Evolutionary conservation across 2,113 vertebrate genomes (phyloP).

Genomic region (Ia io): DNA sequence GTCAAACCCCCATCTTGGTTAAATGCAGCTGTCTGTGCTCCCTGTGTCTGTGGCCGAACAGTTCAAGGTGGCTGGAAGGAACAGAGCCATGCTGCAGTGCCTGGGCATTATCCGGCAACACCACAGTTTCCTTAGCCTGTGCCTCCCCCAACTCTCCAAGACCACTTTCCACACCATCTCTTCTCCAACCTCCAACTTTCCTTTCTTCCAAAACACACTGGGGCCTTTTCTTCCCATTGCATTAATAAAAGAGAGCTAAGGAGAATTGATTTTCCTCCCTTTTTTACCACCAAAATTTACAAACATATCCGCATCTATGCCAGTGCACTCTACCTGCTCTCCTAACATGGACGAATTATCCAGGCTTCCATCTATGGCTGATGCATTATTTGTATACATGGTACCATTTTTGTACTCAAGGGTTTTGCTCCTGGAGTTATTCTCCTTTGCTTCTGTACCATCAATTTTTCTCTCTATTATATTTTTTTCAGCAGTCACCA

Average conservation of each 20-base stretch:
- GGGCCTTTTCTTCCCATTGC: not conserved
- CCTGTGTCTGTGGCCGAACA: not conserved
- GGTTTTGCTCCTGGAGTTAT: not conserved
- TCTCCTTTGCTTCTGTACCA: not conserved
- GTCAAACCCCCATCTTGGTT: not conserved
- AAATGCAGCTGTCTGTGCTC: not conserved
- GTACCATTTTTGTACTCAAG: not conserved
- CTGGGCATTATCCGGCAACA: not conserved
- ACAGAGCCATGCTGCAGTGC: not conserved
- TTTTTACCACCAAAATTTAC: not conserved
- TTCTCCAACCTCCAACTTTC: not conserved
- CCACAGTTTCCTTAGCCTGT: not conserved
- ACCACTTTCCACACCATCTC: not conserved
- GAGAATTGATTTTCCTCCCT: not conserved
- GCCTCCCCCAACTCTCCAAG: not conserved
- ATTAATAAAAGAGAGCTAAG: not conserved
- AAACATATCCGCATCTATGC: not conserved
- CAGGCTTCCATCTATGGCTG: not conserved
- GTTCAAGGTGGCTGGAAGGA: not conserved
- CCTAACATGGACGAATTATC: not conserved
- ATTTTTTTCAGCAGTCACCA: not conserved
- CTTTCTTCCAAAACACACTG: not conserved
- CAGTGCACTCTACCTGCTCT: not conserved
- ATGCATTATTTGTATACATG: not conserved
- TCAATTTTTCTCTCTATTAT: not conserved